These are phyloP conservation scores for Olivierus martensii DNA, from an alignment of 1,140 invertebrate genomes.

Conservation along the genomic window DNA sequence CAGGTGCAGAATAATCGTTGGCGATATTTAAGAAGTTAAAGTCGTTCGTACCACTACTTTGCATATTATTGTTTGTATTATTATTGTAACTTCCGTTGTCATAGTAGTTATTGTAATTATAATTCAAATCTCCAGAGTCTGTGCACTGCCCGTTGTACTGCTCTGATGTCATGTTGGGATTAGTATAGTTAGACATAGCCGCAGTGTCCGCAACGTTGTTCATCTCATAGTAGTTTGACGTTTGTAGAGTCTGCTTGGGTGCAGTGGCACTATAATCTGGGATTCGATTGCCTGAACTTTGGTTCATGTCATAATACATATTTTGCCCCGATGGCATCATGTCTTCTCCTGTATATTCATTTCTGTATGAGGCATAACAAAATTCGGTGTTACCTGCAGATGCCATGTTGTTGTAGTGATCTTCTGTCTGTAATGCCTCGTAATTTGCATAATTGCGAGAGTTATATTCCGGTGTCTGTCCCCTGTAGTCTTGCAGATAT, in stretches of 20 bases:
- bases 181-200: slow-evolving; percentile 12
- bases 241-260: slow-evolving; percentile 16
- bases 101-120: slow-evolving; percentile 12
- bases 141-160: slow-evolving; percentile 13
- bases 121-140: slow-evolving; percentile 9
- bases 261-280: slow-evolving; percentile 18
- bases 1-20: slow-evolving; percentile 14
- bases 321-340: slow-evolving; percentile 3
- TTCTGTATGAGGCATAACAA: neutral
- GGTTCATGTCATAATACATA: slow-evolving; percentile 15
- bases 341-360: neutral
- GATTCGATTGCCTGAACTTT: slow-evolving; percentile 11
- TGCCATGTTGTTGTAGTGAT: neutral
- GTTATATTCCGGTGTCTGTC: neutral
- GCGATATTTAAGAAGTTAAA: slow-evolving; percentile 17
- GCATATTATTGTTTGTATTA: neutral
- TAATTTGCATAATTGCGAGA: neutral
- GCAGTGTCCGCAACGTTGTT: slow-evolving; percentile 14
- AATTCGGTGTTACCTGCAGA: neutral
- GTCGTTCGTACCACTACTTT: slow-evolving; percentile 13
- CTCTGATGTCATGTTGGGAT: neutral
- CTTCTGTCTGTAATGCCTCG: neutral
- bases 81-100: slow-evolving; percentile 9
- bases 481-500: slow-evolving; percentile 15
- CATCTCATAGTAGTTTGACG: slow-evolving; percentile 11